Percentiles rank a stretch among this genome's conserved stretches.
Conservation (phyloP, 2,888 invertebrate species). For the Chrysolina oricalcia region DNA sequence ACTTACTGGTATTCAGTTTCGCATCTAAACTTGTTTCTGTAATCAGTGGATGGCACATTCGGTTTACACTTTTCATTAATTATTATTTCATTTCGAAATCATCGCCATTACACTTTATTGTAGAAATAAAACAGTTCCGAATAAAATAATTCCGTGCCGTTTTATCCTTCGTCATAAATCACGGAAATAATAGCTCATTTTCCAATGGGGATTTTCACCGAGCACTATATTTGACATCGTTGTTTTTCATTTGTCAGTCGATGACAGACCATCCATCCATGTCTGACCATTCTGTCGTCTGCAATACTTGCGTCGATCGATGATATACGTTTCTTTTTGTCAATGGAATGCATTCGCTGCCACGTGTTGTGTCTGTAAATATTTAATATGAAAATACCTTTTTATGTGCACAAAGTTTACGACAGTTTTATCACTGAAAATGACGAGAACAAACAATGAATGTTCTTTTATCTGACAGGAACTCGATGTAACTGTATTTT, state of each 20-base stretch:
- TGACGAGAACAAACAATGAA: background rate
- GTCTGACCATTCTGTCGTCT: background rate
- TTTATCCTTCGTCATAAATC: slow-evolving; percentile 6
- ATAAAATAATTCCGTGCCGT: background rate
- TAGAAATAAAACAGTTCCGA: background rate
- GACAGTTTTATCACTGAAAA: slow-evolving; percentile 10
- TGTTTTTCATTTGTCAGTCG: background rate
- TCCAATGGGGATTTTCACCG: slow-evolving; percentile 10
- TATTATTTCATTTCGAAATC: background rate
- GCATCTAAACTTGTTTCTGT: no score
- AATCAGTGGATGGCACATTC: background rate
- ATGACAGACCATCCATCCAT: slow-evolving; percentile 6
- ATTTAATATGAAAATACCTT: slow-evolving; percentile 19
- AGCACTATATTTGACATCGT: slow-evolving; percentile 1
- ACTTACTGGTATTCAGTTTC: no score
- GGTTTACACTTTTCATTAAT: background rate
- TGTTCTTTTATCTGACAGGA: slow-evolving; percentile 12
- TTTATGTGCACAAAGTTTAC: slow-evolving; percentile 9
- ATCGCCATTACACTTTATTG: background rate
- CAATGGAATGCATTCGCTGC: background rate
- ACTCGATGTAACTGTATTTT: background rate
- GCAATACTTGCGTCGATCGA: slow-evolving; percentile 2
- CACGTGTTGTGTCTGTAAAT: background rate
- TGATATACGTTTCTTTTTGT: background rate
- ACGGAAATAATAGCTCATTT: background rate